Evolutionary conservation across 2,888 invertebrate genomes (phyloP), one percentile per base, ranked within the genome.

Genomic region (Vanessa cardui): DNA sequence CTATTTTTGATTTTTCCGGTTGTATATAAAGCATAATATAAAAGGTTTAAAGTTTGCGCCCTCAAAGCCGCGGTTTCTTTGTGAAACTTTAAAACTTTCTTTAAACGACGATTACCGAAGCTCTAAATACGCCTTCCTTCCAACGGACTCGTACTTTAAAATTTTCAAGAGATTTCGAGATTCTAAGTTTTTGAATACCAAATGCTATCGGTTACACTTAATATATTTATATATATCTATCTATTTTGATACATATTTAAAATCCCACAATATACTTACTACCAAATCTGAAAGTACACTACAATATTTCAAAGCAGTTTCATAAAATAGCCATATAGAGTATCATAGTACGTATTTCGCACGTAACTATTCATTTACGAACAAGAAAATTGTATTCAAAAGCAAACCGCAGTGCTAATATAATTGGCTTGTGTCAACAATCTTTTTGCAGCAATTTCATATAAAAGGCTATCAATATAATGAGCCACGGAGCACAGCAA

Each of bases 401-500:
- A 68, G 45, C 47, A 60, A 63, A 66, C 52, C 61, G 60, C 61
- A 61, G 58, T 58, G 67, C 60, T 69, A 64, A 67, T 69, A 66
- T 67, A 70, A 70, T 72, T 69, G 64, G 69, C 68, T 66, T 71
- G 76, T 84, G 83, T 86, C 84, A 84, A 86, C 84, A 86, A 80
- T 83, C 79, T 83, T 82, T 84, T 84, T 83, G 81, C 79, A 80
- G 79, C 78, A 74, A 77, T 77, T 78, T 78, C 75, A 73, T 78
- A 78, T 87, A 85, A 86, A 79, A 78, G 83, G 78, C 86, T 82
- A 88, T 87, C 86, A 88, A 88, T 89, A 87, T 85, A 86, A 83
- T 83, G 84, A 82, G 80, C 82, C 84, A 76, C 76, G 77, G 77
- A 64, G 80, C 77, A 77, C 78, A 79, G 77, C 80, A 71, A 74